Conservation (phyloP, 2,797 vertebrate genomes). For the Anniella stebbinsi region DNA sequence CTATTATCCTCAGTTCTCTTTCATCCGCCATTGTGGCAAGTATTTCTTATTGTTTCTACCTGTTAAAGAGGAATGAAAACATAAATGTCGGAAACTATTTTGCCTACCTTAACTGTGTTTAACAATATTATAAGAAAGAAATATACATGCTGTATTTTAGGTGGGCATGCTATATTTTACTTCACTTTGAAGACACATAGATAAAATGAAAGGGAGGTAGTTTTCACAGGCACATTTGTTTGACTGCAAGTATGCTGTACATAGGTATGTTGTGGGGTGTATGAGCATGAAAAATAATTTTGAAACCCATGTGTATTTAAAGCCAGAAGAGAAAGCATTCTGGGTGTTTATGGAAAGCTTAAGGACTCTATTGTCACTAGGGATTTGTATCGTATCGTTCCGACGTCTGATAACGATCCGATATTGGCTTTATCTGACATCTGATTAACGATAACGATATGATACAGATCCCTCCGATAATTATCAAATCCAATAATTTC, state of each 20-base stretch:
- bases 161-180: not conserved
- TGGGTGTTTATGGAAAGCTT: slow-evolving; percentile 38
- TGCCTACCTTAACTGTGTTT: slow-evolving; percentile 1
- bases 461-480: too few species aligned
- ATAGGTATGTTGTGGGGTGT: not conserved
- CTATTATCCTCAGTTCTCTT: too few species aligned
- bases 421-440: too few species aligned
- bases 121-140: not conserved
- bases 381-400: too few species aligned
- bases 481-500: too few species aligned
- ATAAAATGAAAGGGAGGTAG: slow-evolving; percentile 12
- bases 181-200: slow-evolving; percentile 21
- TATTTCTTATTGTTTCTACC: not conserved
- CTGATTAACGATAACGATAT: too few species aligned
- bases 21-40: too few species aligned
- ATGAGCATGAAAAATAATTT: slow-evolving; percentile 35
- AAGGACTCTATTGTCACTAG: too few species aligned
- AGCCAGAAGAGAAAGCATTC: slow-evolving; percentile 52
- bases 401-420: too few species aligned
- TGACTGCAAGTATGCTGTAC: not conserved
- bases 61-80: not conserved
- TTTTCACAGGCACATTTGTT: not conserved
- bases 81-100: slow-evolving; percentile 1
- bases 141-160: not conserved
- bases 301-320: slow-evolving; percentile 39